A percentile compares a stretch with the other conserved stretches of the same genome.
Evolutionary conservation across 2,797 vertebrate species (phyloP).

Genomic region (Anguilla anguilla): DNA sequence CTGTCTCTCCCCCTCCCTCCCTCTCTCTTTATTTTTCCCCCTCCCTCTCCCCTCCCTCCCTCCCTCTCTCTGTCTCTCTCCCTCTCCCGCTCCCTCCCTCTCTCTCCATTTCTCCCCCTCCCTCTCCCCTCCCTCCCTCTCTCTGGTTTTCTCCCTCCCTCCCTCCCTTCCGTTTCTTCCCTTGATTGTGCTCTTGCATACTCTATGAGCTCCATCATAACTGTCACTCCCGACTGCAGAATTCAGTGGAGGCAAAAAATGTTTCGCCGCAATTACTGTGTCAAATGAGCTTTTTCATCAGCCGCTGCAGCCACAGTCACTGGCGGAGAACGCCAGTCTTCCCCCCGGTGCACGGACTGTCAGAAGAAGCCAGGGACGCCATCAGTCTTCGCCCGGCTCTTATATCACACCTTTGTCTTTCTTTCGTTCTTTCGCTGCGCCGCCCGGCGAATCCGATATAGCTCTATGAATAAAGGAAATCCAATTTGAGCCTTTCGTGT

Average conservation of each 20-base stretch:
- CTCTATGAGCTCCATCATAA: neutral
- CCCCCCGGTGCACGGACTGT: neutral
- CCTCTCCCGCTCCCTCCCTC: neutral
- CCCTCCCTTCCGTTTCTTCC: neutral
- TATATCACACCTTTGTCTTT: neutral
- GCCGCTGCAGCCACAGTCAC: slow-evolving; percentile 26
- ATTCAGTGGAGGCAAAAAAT: slow-evolving; percentile 19
- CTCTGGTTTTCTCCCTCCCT: too few species aligned
- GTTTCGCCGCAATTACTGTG: slow-evolving; percentile 37
- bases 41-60: neutral
- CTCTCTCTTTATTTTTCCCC: neutral
- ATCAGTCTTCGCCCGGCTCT: neutral
- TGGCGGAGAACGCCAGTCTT: neutral
- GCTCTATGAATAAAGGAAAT: neutral
- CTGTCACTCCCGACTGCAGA: neutral
- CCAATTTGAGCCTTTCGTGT: neutral
- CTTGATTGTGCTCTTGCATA: slow-evolving; percentile 23
- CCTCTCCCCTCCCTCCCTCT: too few species aligned
- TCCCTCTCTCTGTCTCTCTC: too few species aligned
- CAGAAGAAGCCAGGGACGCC: neutral
- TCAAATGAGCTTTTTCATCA: slow-evolving; percentile 49
- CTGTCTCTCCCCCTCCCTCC: neutral
- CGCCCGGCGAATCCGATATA: neutral
- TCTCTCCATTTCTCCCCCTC: neutral
- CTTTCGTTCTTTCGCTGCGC: neutral